Evolutionary conservation across 1,140 invertebrate species (phyloP), one percentile per base, ranked within the genome.

Genomic region (Eumaeus atala): DNA sequence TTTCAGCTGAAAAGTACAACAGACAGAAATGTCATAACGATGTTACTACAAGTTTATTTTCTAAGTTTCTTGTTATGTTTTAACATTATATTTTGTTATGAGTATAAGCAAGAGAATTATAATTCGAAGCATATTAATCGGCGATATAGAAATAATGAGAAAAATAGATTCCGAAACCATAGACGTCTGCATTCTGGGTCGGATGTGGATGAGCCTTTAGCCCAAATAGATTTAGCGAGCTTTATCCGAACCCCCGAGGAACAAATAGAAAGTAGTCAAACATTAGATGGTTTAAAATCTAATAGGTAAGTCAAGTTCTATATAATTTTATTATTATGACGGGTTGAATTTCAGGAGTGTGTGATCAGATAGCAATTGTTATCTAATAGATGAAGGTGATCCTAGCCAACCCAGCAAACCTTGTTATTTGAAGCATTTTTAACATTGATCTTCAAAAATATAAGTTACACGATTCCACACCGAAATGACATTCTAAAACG

Each of bases 201-300:
- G n/a, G 52, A 65, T 36, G 47, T 57, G 44, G 58, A 70, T 36
- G 56, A 63, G 8, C 51, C 44, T 18, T 35, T 62, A 5, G 63
- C 59, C 0, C 58, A 63, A 21, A 62, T 74, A 21, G 67, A 74
- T 55, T 44, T 74, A 5, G 62, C 69, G 9, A 70, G 58, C 48
- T 74, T 74, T 37, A 63, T 74, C 47, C 71, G 67, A 37, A 56
- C 55, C 49, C 55, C 61, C 1, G 64, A 40, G 11, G 12, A 61
- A 40, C 54, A 61, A 36, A 28, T 56, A 10, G 55, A 49, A 9
- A 37, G 38, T 53, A 11, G 12, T 18, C 21, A 51, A 34, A n/a
- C 38, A 11, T n/a, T n/a, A 28, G 21, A 28, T 2, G 6, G 2
- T 3, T 28, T 28, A 28, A 28, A 28, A 28, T 2, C 21, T 28